A percentile compares a stretch with the other conserved stretches of the same genome.
phyloP scores from a whole-genome alignment of 2,888 invertebrate genomes.

The Steinernema hermaphroditum region DNA sequence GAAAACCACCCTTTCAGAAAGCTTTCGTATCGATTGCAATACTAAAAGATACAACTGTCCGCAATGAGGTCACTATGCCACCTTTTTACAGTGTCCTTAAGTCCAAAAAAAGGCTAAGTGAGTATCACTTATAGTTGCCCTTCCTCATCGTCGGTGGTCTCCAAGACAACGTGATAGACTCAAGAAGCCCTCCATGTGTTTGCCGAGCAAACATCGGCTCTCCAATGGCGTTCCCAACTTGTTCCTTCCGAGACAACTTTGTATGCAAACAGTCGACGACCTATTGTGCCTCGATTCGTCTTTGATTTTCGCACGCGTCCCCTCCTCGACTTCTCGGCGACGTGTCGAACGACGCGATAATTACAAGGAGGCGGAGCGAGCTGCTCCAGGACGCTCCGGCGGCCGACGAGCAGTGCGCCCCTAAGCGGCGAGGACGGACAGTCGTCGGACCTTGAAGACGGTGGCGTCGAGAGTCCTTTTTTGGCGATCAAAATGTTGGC shows the following conservation, averaged over 20 bases:
- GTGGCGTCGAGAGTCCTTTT: not conserved
- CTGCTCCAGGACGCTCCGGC: not conserved
- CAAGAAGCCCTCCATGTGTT: not conserved
- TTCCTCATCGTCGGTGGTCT: not conserved
- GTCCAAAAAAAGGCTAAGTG: too few species aligned
- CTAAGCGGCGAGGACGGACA: not conserved
- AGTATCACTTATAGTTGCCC: too few species aligned
- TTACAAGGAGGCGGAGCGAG: not conserved
- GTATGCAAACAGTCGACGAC: not conserved
- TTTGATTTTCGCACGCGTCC: constrained; percentile 19
- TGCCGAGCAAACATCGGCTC: not conserved
- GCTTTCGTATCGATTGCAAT: too few species aligned
- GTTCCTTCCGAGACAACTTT: not conserved
- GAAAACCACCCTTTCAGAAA: too few species aligned
- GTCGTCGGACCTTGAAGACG: not conserved
- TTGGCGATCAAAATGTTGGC: not conserved
- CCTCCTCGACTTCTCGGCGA: not conserved
- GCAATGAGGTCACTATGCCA: too few species aligned
- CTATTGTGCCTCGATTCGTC: not conserved
- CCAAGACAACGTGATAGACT: not conserved
- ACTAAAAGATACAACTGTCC: too few species aligned
- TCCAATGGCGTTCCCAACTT: not conserved
- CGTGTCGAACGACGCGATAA: constrained; percentile 4
- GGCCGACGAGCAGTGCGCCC: not conserved
- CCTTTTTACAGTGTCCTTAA: too few species aligned